phyloP scores from a whole-genome alignment of 1,140 invertebrate species.

The Neuroterus valhalla region DNA sequence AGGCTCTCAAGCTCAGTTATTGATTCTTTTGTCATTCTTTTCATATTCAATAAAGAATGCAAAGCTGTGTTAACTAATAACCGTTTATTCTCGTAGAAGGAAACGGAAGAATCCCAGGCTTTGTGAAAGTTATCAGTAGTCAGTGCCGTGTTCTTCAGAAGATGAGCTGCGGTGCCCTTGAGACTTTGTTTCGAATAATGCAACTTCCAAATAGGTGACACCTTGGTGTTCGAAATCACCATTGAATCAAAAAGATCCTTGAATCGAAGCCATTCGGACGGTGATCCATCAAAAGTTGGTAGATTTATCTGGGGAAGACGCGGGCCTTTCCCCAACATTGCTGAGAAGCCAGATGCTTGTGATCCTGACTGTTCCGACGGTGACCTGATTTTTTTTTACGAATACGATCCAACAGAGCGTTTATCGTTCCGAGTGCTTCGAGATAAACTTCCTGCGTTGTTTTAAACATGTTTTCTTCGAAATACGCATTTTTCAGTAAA shows the following conservation, averaged over 20 bases:
- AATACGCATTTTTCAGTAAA: background rate
- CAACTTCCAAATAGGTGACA: slow-evolving; percentile 42
- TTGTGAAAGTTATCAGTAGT: slow-evolving; percentile 44
- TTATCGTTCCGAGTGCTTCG: background rate
- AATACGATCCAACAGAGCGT: background rate
- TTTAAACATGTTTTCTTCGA: background rate
- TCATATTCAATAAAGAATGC: slow-evolving; percentile 29
- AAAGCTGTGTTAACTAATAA: slow-evolving; percentile 40
- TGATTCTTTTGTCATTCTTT: slow-evolving; percentile 34
- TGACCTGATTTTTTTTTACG: background rate
- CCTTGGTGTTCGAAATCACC: slow-evolving; percentile 25
- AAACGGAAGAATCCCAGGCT: slow-evolving; percentile 31
- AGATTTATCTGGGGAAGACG: background rate
- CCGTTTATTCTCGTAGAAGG: slow-evolving; percentile 44
- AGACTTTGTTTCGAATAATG: slow-evolving; percentile 45
- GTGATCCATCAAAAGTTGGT: background rate
- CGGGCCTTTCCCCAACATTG: background rate
- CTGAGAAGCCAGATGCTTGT: background rate
- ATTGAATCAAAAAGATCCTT: slow-evolving; percentile 42
- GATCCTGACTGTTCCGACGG: background rate
- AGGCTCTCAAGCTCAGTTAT: background rate
- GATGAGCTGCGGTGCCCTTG: slow-evolving; percentile 23
- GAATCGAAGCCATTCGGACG: slow-evolving; percentile 37
- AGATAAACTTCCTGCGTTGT: no score
- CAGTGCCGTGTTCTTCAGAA: slow-evolving; percentile 42